Evolutionary conservation across 2,888 invertebrate genomes (phyloP).

Genomic region (Latrodectus elegans): DNA sequence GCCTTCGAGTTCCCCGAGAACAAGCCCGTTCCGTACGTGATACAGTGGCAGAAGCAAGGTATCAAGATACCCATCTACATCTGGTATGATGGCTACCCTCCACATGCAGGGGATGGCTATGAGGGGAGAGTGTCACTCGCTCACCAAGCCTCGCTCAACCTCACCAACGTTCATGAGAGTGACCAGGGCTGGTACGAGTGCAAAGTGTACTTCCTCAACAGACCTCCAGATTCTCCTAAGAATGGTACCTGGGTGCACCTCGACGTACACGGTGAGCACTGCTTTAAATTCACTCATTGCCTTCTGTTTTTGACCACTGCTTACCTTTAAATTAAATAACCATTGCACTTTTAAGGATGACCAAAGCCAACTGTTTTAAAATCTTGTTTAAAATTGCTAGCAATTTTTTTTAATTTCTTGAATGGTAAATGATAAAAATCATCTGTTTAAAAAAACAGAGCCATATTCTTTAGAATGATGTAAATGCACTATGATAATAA

Average conservation of each 20-base stretch:
- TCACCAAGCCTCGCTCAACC: constrained; percentile 92
- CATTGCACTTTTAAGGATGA: neutral
- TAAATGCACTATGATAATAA: too few species aligned
- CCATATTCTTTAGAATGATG: too few species aligned
- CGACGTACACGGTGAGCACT: constrained; percentile 81
- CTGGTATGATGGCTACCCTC: constrained; percentile 97
- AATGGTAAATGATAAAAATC: too few species aligned
- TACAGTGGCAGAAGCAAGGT: constrained; percentile 99
- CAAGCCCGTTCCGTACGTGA: constrained; percentile 86
- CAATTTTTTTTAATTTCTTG: too few species aligned
- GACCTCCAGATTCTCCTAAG: constrained; percentile 76
- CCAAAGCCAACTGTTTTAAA: neutral
- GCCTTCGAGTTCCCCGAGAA: constrained; percentile 95
- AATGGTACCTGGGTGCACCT: constrained; percentile 99
- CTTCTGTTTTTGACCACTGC: neutral
- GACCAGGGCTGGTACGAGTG: constrained; percentile 99
- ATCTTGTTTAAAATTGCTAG: too few species aligned
- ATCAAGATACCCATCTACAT: constrained; percentile 97
- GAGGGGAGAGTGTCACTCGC: constrained; percentile 93
- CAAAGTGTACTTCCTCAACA: constrained; percentile 83
- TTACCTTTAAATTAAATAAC: neutral
- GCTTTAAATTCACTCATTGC: too few species aligned
- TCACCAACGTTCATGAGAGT: constrained; percentile 93
- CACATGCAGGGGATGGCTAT: constrained; percentile 95
- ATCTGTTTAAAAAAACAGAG: too few species aligned